Conservation (phyloP, 1,140 invertebrate genomes). For the Drosophila ogumai region DNA sequence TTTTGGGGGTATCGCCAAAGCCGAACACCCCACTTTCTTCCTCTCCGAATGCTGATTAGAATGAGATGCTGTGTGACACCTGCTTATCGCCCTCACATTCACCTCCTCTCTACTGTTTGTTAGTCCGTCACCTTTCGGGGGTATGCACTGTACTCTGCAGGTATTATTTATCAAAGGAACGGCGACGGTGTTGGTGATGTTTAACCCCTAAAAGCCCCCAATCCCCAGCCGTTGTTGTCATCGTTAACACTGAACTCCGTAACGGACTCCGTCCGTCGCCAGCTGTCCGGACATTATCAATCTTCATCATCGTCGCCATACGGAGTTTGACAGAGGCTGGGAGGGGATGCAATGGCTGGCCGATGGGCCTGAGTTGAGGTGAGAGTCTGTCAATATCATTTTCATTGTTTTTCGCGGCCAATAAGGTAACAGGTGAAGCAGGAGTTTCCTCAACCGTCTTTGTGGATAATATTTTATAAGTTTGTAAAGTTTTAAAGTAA, state of each 20-base stretch:
- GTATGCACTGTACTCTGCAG: constrained; percentile 32
- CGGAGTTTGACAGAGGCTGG: constrained; percentile 3
- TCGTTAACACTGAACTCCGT: constrained; percentile 42
- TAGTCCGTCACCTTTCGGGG: constrained; percentile 15
- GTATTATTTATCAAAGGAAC: constrained; percentile 41
- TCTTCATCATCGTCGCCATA: constrained; percentile 45
- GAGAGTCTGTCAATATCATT: constrained; percentile 27
- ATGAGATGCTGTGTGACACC: neutral
- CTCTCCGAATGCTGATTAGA: constrained; percentile 56
- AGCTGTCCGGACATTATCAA: constrained; percentile 44
- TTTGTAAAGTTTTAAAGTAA: neutral
- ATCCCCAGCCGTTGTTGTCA: constrained; percentile 23
- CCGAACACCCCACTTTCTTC: neutral
- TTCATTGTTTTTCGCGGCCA: constrained; percentile 34
- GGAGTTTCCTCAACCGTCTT: neutral
- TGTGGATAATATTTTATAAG: too few relatives aligned
- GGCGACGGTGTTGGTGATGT: constrained; percentile 20
- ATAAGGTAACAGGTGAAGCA: constrained; percentile 22
- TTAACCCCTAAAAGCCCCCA: neutral
- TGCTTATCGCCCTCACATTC: constrained; percentile 25
- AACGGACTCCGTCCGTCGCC: constrained; percentile 6
- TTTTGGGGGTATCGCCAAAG: neutral
- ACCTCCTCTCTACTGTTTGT: neutral
- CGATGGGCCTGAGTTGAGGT: neutral
- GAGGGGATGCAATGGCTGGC: neutral